Evolutionary conservation across 2,113 vertebrate species (phyloP), one percentile per base, ranked within the genome.

Genomic region (Crotalus viridis): DNA sequence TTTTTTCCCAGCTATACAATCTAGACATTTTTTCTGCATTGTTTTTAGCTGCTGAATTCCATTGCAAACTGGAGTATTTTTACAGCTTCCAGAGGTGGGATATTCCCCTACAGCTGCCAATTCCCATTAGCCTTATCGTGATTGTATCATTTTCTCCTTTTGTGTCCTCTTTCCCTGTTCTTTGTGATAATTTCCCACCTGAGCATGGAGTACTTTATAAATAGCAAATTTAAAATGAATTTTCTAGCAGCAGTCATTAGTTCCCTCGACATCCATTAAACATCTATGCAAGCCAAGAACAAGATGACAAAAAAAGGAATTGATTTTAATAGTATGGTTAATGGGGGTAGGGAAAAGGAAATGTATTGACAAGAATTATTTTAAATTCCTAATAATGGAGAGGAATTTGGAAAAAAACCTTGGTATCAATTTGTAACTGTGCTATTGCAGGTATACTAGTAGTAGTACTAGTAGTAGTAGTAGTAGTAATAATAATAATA

Each of bases 141-240:
- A 92, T 85, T 95, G 93, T 21, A 12, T 19, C 48, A 8, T 3
- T 90, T 5, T 5, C 89, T 64, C 28, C 4, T 91, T 64, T 95
- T 96, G 93, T 95, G 91, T 94, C 91, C 69, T 39, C 52, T 74
- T 94, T 95, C 95, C 95, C 96, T 90, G 94, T 96, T 97, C 97
- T 95, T 97, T 96, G 97, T 97, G 97, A 96, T 98, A 98, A 98
- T 98, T 98, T 98, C 97, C 97, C 98, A 98, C 98, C 97, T 98
- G 98, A 98, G 97, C 96, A 97, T 96, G 96, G 96, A 97, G 97
- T 96, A 96, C 97, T 97, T 98, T 98, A 98, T 98, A 98, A 98
- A 98, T 98, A 98, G 98, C 97, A 98, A 98, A 98, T 98, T 97
- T 98, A 97, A 98, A 98, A 98, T 98, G 97, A 98, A 98, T 98